Conservation (phyloP, 1,140 invertebrate genomes). For the Centruroides sculpturatus region DNA sequence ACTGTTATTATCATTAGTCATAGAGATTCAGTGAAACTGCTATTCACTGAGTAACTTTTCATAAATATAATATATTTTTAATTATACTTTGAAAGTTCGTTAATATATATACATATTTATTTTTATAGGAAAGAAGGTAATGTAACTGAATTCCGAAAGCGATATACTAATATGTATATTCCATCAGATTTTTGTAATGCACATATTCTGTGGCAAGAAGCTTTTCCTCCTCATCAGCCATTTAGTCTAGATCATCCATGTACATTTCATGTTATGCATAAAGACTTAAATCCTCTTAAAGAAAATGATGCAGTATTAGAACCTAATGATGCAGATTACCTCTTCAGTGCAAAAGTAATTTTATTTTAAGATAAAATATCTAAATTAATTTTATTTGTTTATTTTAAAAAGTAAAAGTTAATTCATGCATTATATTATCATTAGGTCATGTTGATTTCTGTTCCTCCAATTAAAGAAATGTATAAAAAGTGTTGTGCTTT, state of each 20-base stretch:
- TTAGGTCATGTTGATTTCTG: slow-evolving; percentile 79
- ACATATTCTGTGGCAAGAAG: slow-evolving; percentile 70
- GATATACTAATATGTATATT: slow-evolving; percentile 82
- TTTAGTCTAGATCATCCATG: slow-evolving; percentile 69
- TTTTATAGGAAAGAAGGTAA: slow-evolving; percentile 30
- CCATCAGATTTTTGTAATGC: slow-evolving; percentile 87
- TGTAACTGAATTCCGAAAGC: slow-evolving; percentile 62
- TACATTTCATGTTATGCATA: slow-evolving; percentile 77
- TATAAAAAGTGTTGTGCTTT: slow-evolving; percentile 71
- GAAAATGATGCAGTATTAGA: slow-evolving; percentile 58
- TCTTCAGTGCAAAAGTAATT: slow-evolving; percentile 80
- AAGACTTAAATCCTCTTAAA: slow-evolving; percentile 46
- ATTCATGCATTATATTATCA: too few relatives aligned
- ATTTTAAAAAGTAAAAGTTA: neutral
- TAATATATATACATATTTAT: neutral
- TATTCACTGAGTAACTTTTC: too few relatives aligned
- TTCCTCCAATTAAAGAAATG: slow-evolving; percentile 68
- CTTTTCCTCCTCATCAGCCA: slow-evolving; percentile 69
- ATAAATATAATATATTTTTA: too few relatives aligned
- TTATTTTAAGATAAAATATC: neutral
- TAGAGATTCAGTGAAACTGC: too few relatives aligned
- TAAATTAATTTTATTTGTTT: slow-evolving; percentile 2
- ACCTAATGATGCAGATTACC: slow-evolving; percentile 76
- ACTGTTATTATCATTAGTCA: too few relatives aligned
- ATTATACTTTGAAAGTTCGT: slow-evolving; percentile 5